Conservation (phyloP, 2,797 vertebrate genomes). For the Oreochromis grahami region DNA sequence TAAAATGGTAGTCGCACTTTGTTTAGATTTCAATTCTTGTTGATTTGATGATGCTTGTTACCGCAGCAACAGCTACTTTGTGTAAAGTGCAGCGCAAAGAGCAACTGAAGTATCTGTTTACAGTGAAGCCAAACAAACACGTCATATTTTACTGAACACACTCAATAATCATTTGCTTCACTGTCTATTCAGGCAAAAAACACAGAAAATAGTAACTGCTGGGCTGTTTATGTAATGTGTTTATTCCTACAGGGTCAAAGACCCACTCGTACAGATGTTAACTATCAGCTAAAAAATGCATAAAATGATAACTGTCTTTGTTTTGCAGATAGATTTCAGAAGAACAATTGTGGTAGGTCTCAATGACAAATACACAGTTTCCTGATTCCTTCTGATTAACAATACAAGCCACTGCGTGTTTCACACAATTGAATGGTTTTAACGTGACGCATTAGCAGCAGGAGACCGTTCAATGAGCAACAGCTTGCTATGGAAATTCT, state of each 20-base stretch:
- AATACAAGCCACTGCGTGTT: background rate
- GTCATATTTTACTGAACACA: background rate
- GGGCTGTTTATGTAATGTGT: background rate
- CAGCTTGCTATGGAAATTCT: background rate
- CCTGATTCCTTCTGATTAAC: background rate
- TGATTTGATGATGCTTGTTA: background rate
- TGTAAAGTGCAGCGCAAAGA: background rate
- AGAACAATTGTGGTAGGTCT: background rate
- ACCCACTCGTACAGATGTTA: background rate
- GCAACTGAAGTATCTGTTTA: background rate
- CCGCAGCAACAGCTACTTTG: background rate
- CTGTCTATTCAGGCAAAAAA: background rate
- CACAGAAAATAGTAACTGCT: background rate
- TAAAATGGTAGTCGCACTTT: background rate
- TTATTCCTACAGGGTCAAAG: background rate
- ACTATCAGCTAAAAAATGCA: background rate
- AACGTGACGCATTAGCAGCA: background rate
- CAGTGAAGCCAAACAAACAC: background rate
- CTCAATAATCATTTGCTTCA: background rate
- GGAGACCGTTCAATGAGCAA: background rate
- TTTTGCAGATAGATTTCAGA: background rate
- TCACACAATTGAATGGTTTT: background rate
- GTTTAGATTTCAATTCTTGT: background rate
- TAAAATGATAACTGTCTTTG: background rate
- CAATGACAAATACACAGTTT: background rate